Base-by-base conservation (phyloP, 2,888 invertebrate genomes). In the Cerastis rubricosa region DNA sequence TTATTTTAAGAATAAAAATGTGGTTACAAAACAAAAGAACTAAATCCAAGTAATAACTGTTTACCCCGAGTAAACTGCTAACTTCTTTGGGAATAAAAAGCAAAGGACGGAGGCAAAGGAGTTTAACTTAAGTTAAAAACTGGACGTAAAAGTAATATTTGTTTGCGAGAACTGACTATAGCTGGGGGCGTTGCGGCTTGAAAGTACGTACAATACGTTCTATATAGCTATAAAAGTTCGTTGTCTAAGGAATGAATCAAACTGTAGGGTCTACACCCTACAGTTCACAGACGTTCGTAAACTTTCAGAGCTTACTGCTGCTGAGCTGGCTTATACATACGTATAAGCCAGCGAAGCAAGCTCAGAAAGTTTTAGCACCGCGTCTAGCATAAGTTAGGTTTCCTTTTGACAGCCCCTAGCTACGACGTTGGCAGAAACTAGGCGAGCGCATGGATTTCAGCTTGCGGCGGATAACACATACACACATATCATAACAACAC, bases 91-190 rank as follows among this genome's bases (percentile, higher is more conserved):
- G 49, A 47, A 73, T 68, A 70, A 78, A 81, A 77, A 63, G 69
- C 47, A n/a, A n/a, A n/a, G n/a, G n/a, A n/a, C n/a, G n/a, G n/a
- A n/a, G n/a, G 57, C 77, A 66, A 81, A 82, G 59, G 35, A 85
- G 73, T 77, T 83, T 77, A 65, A 71, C 61, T 81, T 22, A 65
- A 81, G 61, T 76, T 85, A 54, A 74, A 74, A 81, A 74, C 51
- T 47, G 68, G 51, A 40, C 57, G 83, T 69, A 59, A 81, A 82
- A 85, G 73, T 83, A 69, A 82, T 82, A 72, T 81, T 83, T 82
- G 71, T 77, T 77, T 70, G 74, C n/a, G 29, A 64, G 70, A 40
- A 51, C 29, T 25, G 40, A 71, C 9, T 82, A 17, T 54, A 25
- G 64, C 70, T 43, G 11, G 22, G 57, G 45, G 69, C 54, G 22